Base-by-base conservation (phyloP, 2,797 vertebrate species). In the Parotocinclus haroldoi region DNA sequence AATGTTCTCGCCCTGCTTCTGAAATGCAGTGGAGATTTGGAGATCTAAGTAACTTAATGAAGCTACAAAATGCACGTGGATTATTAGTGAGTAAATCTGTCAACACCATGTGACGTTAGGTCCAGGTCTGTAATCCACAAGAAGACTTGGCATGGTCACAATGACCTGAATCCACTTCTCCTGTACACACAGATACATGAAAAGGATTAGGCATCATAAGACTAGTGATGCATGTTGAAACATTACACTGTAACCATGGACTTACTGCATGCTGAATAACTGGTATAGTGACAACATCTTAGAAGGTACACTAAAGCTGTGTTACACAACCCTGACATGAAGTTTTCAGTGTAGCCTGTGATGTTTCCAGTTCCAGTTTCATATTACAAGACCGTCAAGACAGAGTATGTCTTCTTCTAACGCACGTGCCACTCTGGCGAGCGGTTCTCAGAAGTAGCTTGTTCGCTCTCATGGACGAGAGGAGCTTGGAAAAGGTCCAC, bases 71-170 rank as follows among this genome's bases (percentile, higher is more conserved):
- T 63, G 72, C 64, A 53, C 69, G 58, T 68, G 78, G 83, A 86
- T 88, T 88, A 88, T 17, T 59, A 53, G 75, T 70, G 76, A 79
- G 69, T 71, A 82, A 74, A 76, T 75, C 68, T 66, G 66, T 58
- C 63, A 78, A 67, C 36, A 70, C 89, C 89, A 70, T 78, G 76
- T 84, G 87, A 88, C 45, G 61, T 76, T 60, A 73, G 71, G 74
- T 79, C 74, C 78, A 85, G 78, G 83, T n/a, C 80, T 54, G 55
- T 87, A 87, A 87, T 89, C 83, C 79, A 82, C 80, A 73, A 10
- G 68, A 71, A 14, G 57, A 78, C 79, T 77, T 80, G 80, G 63
- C 55, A 46, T 58, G 51, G 58, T 67, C 63, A 69, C 78, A 76
- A 27, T 27, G 27, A 27, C 27, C 27, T 78, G 79, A 82, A 75